phyloP scores from a whole-genome alignment of 2,797 vertebrate species.

The Mus caroli region DNA sequence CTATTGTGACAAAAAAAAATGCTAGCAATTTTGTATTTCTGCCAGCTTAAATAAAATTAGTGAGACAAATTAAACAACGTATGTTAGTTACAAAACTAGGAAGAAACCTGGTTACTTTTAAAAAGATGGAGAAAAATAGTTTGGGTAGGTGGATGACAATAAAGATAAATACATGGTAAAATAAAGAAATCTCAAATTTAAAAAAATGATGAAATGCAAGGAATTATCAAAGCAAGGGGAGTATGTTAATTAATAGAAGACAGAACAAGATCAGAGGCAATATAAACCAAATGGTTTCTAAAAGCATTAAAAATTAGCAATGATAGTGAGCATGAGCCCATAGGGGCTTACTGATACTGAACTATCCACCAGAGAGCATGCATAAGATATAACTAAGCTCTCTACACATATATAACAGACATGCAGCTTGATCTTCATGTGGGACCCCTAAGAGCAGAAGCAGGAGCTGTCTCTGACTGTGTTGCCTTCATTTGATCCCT shows the following conservation, averaged over 20 bases:
- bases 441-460: too few species aligned
- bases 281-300: neutral
- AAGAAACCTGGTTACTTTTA: neutral
- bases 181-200: neutral
- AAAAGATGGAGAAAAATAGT: neutral
- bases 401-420: too few species aligned
- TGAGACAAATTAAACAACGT: neutral
- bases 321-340: too few species aligned
- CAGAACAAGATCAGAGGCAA: neutral
- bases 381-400: too few species aligned
- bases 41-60: neutral
- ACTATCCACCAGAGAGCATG: too few species aligned
- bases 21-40: neutral
- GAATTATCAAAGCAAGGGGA: rapidly evolving
- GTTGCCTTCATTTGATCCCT: too few species aligned
- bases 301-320: neutral
- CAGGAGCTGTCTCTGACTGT: too few species aligned
- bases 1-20: neutral
- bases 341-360: too few species aligned
- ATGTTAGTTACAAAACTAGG: neutral
- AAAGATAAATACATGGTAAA: neutral
- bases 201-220: neutral
- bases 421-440: too few species aligned
- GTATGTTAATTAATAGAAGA: neutral
- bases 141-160: neutral